A percentile compares a stretch with the other conserved stretches of the same genome.
These are phyloP conservation scores for Podabrus alpinus DNA, from an alignment of 2,888 invertebrate species.

Conservation along the genomic window DNA sequence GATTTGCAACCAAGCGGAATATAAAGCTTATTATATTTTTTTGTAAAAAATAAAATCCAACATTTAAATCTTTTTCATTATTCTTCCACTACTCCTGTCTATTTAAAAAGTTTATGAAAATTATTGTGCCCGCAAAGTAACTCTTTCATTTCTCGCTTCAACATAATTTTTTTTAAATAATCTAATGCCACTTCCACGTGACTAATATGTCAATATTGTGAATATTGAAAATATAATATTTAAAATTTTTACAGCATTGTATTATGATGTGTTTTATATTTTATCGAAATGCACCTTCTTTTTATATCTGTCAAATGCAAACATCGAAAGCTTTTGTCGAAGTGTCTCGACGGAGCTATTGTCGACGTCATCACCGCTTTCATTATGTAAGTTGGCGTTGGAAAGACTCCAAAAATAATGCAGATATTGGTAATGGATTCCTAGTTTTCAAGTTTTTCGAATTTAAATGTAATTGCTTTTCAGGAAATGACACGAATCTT, in stretches of 20 bases:
- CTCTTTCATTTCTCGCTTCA: neutral
- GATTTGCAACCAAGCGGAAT: conserved; percentile 48
- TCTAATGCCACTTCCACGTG: neutral
- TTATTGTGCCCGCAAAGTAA: neutral
- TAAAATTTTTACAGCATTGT: neutral
- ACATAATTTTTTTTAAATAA: neutral
- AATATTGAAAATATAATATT: neutral
- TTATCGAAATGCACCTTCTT: conserved; percentile 45
- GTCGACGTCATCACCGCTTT: conserved; percentile 51
- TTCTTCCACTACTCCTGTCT: neutral
- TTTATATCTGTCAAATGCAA: conserved; percentile 55
- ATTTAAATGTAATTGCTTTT: conserved; percentile 47
- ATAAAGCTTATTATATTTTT: conserved; percentile 44
- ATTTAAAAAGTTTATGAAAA: neutral
- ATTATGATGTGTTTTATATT: conserved; percentile 28
- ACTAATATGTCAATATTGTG: neutral
- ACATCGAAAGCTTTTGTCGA: conserved; percentile 46
- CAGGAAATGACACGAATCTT: conserved; percentile 39
- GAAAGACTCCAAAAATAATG: conserved; percentile 53
- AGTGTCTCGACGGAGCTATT: conserved; percentile 52
- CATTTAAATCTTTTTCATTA: conserved; percentile 15
- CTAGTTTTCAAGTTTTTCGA: conserved; percentile 49
- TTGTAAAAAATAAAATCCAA: conserved; percentile 22
- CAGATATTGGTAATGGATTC: conserved; percentile 55
- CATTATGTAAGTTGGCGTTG: conserved; percentile 55